Evolutionary conservation across 2,113 vertebrate species (phyloP).

Genomic region (Pyxicephalus adspersus): DNA sequence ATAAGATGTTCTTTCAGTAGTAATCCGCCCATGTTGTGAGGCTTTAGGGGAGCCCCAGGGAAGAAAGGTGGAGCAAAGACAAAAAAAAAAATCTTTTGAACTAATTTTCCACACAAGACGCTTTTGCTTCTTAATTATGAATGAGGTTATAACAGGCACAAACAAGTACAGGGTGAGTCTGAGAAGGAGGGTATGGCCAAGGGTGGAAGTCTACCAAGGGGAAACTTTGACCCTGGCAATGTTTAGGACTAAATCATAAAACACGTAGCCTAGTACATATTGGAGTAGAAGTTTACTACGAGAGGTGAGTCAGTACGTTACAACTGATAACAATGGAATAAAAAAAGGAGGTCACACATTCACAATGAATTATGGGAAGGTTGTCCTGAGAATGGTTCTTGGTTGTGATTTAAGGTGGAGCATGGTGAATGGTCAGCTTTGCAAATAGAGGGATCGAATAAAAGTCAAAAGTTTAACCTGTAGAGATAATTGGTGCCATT

Average conservation of each 20-base stretch:
- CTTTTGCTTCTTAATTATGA: slow-evolving; percentile 49
- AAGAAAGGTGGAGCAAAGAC: slow-evolving; percentile 39
- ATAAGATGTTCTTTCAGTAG: slow-evolving; percentile 5
- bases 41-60: slow-evolving; percentile 43
- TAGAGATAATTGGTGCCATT: no score
- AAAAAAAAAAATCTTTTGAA: slow-evolving; percentile 45
- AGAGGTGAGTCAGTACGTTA: neutral
- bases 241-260: neutral
- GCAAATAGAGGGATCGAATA: no score
- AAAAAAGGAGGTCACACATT: no score
- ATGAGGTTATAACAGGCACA: slow-evolving; percentile 33
- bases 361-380: no score
- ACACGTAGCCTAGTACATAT: neutral
- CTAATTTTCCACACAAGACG: slow-evolving; percentile 40
- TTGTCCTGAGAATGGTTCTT: no score
- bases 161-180: slow-evolving; percentile 40
- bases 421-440: no score
- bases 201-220: neutral
- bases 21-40: slow-evolving; percentile 47
- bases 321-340: no score
- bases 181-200: neutral
- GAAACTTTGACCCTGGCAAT: slow-evolving; percentile 1
- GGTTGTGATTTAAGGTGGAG: no score
- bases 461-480: no score
- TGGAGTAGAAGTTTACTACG: neutral